A percentile compares a stretch with the other conserved stretches of the same genome.
Evolutionary conservation across 1,140 invertebrate genomes (phyloP).

Genomic region (Theocolax elegans): DNA sequence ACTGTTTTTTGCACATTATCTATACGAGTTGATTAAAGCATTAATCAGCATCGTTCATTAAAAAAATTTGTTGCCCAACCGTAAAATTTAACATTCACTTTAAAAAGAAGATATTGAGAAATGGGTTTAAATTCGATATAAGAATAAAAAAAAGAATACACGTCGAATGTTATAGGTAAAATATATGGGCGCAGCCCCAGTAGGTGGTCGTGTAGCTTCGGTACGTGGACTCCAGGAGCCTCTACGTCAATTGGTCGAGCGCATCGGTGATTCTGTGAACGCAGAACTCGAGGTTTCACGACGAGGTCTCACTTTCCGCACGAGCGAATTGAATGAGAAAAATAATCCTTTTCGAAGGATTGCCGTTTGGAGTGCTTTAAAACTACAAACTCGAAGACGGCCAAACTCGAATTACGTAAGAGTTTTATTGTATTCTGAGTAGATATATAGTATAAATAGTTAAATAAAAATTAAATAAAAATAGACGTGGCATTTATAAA

Average conservation of each 20-base stretch:
- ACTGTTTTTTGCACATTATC: no score
- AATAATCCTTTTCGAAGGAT: constrained; percentile 84
- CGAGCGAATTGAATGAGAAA: constrained; percentile 57
- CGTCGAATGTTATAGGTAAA: constrained; percentile 78
- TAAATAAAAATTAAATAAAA: no score
- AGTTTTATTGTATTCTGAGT: no score
- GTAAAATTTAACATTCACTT: no score
- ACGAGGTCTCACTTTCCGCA: constrained; percentile 61
- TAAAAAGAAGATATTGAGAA: no score
- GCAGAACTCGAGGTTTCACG: constrained; percentile 63
- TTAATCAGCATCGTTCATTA: no score
- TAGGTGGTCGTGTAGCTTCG: constrained; percentile 83
- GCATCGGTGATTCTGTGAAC: constrained; percentile 51
- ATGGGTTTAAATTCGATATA: no score
- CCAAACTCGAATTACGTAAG: background rate
- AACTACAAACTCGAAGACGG: constrained; percentile 41
- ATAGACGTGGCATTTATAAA: no score
- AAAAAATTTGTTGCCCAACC: no score
- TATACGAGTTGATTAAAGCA: no score
- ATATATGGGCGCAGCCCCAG: constrained; percentile 83
- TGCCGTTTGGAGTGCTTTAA: constrained; percentile 83
- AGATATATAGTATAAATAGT: no score
- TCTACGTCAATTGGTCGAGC: constrained; percentile 74
- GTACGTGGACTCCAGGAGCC: constrained; percentile 85
- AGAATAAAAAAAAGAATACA: no score